Evolutionary conservation across 1,140 invertebrate genomes (phyloP).

Genomic region (Penaeus indicus): DNA sequence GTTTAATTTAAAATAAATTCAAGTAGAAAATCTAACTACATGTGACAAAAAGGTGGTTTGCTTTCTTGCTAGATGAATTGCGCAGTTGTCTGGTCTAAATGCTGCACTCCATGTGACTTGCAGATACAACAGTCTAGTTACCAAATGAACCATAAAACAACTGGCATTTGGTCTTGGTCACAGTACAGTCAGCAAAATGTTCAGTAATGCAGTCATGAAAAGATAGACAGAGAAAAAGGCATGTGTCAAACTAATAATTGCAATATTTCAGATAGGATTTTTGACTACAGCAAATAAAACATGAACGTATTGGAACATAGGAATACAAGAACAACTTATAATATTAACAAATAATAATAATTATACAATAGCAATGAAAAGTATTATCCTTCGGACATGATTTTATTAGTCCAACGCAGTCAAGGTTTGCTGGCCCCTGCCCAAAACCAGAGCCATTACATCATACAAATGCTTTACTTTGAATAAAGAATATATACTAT

Average conservation of each 20-base stretch:
- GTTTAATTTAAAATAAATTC: conserved; percentile 55
- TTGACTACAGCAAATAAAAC: conserved; percentile 51
- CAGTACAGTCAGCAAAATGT: no score
- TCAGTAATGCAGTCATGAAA: neutral
- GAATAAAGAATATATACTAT: no score
- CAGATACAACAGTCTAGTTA: conserved; percentile 30
- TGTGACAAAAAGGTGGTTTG: conserved; percentile 39
- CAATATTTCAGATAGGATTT: conserved; percentile 37
- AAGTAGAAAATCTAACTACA: conserved; percentile 65
- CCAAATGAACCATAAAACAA: conserved; percentile 45
- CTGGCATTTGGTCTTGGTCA: neutral
- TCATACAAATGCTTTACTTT: no score
- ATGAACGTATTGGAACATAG: conserved; percentile 52
- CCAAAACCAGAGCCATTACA: conserved; percentile 32
- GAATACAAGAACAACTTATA: conserved; percentile 48
- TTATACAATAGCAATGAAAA: conserved; percentile 50
- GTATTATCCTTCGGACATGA: conserved; percentile 52
- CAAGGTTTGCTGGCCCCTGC: conserved; percentile 41
- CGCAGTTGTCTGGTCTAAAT: conserved; percentile 21
- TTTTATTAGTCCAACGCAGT: conserved; percentile 53
- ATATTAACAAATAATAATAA: conserved; percentile 51
- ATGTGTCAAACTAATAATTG: conserved; percentile 36
- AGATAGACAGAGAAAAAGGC: conserved; percentile 13
- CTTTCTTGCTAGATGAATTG: conserved; percentile 44
- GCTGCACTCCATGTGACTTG: conserved; percentile 40